Base-by-base conservation (phyloP, 2,888 invertebrate species). In the Stenurella melanura region DNA sequence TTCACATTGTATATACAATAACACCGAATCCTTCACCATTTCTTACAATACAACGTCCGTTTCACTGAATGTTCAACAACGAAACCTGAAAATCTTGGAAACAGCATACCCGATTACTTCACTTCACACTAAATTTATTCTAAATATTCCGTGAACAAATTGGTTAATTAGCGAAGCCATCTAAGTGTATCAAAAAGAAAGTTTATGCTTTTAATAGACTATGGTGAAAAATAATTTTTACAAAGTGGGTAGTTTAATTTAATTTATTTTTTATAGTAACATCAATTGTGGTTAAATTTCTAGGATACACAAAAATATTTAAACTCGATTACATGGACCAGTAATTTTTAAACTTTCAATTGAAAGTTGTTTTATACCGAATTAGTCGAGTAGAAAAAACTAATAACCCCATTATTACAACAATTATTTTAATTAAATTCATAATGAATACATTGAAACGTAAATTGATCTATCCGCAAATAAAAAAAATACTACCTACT, bases 261-360 rank as follows among this genome's bases (percentile, higher is more conserved):
- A 50, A n/a, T 50, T 50, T n/a, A 4, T 15, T 50, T 50, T 50
- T 50, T 50, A 50, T n/a, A 50, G 50, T n/a, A n/a, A 50, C n/a
- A n/a, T 50, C 0, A 15, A 50, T 50, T 6, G 50, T n/a, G 50
- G 50, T 50, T 50, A 50, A 50, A 50, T 15, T 42, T 42, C 3
- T n/a, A 17, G n/a, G 50, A n/a, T n/a, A 15, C 7, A 58, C 21
- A 26, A 60, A 60, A 30, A n/a, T 21, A 60, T 30, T 26, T 21
- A 26, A 60, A 60, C 21, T 60, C 26, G 21, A 60, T 60, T 26
- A 30, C 60, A n/a, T 26, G 60, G 60, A 60, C 21, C 21, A 60
- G 12, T 60, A 60, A 50, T 50, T 50, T 42, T 42, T 42, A 42
- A 42, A 42, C 42, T 42, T 50, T 50, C 50, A 50, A 50, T n/a